Conservation (phyloP, 1,140 invertebrate genomes). For the Drosophila parvula region DNA sequence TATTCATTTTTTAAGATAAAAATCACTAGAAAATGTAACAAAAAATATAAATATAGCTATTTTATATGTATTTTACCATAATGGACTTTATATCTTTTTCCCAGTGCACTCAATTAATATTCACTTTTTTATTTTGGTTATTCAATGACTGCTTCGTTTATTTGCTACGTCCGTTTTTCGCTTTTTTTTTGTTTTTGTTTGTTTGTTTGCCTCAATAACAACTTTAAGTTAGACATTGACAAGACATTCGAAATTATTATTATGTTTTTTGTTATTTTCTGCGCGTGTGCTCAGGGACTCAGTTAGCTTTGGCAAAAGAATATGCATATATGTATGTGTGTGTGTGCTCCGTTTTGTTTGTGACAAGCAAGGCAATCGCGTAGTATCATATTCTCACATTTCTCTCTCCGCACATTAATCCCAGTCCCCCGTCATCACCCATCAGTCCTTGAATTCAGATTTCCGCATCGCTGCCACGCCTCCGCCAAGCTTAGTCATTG, state of each 20-base stretch:
- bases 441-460: conserved; percentile 60
- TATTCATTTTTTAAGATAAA: background rate
- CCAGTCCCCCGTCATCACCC: background rate
- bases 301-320: conserved; percentile 40
- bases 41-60: too few relatives aligned
- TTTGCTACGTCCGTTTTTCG: conserved; percentile 50
- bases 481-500: conserved; percentile 80
- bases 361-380: conserved; percentile 42
- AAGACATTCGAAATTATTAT: conserved; percentile 73
- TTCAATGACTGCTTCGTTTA: conserved; percentile 71
- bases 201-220: conserved; percentile 59
- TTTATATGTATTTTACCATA: too few relatives aligned
- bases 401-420: conserved; percentile 9
- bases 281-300: conserved; percentile 20
- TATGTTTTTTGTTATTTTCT: conserved; percentile 33
- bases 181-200: conserved; percentile 42
- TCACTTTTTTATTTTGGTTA: conserved; percentile 34
- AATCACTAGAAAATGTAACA: background rate
- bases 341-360: conserved; percentile 6
- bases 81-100: background rate
- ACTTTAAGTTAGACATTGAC: conserved; percentile 77
- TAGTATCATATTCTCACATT: conserved; percentile 52
- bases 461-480: conserved; percentile 44
- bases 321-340: conserved; percentile 33
- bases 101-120: conserved; percentile 31